Evolutionary conservation across 2,113 vertebrate species (phyloP).

Genomic region (Brachypodius melanocephalos): DNA sequence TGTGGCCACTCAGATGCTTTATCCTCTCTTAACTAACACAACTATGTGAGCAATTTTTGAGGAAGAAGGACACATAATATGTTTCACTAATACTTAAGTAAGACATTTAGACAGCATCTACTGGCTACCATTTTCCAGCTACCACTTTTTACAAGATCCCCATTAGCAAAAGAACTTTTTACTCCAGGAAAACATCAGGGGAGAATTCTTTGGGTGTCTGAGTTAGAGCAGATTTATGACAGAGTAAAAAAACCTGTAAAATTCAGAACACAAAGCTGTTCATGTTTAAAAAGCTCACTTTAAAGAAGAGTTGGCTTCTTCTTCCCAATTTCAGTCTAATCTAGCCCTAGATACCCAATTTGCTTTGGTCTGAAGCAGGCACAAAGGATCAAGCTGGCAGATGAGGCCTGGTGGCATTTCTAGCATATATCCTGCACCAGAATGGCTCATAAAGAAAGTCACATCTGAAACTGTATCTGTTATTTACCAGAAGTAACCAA

Average conservation of each 20-base stretch:
- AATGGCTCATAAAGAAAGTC: background rate
- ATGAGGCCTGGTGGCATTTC: background rate
- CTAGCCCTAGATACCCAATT: background rate
- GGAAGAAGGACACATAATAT: background rate
- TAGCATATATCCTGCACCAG: background rate
- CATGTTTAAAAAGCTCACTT: background rate
- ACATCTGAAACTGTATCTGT: background rate
- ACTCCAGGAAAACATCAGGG: background rate
- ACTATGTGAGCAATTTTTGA: background rate
- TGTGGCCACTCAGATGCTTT: background rate
- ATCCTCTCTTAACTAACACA: background rate
- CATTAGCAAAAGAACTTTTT: background rate
- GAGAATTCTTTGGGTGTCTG: background rate
- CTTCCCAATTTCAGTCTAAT: background rate
- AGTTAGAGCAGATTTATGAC: background rate
- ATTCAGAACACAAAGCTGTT: background rate
- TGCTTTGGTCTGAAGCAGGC: background rate
- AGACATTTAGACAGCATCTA: background rate
- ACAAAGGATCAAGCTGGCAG: background rate
- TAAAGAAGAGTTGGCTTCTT: background rate
- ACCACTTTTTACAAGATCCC: background rate
- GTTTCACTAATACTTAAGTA: background rate
- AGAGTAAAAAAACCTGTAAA: background rate
- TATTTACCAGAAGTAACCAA: background rate
- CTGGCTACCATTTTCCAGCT: background rate